A percentile compares a stretch with the other conserved stretches of the same genome.
phyloP scores from a whole-genome alignment of 1,140 invertebrate species.

The Neodiprion pinetum region DNA sequence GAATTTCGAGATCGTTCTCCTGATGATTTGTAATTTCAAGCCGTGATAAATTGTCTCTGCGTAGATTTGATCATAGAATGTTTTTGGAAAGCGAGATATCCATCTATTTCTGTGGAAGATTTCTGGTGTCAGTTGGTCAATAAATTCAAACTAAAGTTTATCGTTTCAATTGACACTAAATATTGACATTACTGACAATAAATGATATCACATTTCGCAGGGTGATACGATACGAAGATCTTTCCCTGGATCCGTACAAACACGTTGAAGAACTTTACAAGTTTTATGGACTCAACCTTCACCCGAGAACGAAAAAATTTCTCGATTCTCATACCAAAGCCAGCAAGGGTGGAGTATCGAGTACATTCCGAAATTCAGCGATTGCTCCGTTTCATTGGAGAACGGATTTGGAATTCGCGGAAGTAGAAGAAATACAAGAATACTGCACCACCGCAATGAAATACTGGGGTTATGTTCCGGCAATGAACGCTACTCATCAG shows the following conservation, averaged over 20 bases:
- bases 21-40: too few relatives aligned
- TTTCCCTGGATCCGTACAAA: slow-evolving; percentile 79
- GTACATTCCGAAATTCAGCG: slow-evolving; percentile 83
- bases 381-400: slow-evolving; percentile 86
- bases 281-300: slow-evolving; percentile 79
- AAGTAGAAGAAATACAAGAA: slow-evolving; percentile 70
- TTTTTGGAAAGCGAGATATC: too few relatives aligned
- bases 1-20: too few relatives aligned
- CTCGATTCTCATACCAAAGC: slow-evolving; percentile 83
- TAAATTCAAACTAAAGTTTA: too few relatives aligned
- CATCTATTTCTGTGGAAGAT: too few relatives aligned
- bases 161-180: too few relatives aligned
- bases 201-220: slow-evolving; percentile 57
- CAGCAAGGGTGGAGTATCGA: slow-evolving; percentile 82
- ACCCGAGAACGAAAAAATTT: slow-evolving; percentile 73
- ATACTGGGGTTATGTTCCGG: slow-evolving; percentile 76
- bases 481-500: slow-evolving; percentile 62
- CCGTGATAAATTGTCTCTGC: too few relatives aligned
- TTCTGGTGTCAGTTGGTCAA: too few relatives aligned
- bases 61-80: too few relatives aligned
- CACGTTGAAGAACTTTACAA: slow-evolving; percentile 75
- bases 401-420: slow-evolving; percentile 72
- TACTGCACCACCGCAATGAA: slow-evolving; percentile 77
- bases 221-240: slow-evolving; percentile 83
- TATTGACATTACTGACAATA: too few relatives aligned